Evolutionary conservation across 2,113 vertebrate species (phyloP).

Genomic region (Plectropomus leopardus): DNA sequence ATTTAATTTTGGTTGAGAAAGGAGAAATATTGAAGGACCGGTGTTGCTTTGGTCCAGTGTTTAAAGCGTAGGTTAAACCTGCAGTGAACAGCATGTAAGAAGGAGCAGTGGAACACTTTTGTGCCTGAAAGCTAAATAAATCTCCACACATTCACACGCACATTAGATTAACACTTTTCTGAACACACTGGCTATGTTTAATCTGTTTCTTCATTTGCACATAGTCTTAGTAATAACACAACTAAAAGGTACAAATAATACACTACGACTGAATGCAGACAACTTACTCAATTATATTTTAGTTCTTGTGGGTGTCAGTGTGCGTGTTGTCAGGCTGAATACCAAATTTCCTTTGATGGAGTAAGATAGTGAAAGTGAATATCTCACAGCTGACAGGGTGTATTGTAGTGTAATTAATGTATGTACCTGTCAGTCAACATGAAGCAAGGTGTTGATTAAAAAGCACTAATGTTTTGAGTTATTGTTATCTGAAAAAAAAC

Average conservation of each 20-base stretch:
- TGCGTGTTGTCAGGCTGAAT: background rate
- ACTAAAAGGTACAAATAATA: background rate
- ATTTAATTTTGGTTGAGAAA: background rate
- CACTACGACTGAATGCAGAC: background rate
- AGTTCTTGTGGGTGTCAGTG: background rate
- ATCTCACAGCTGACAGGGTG: background rate
- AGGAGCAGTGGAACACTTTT: background rate
- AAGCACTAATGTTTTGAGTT: constrained; percentile 12
- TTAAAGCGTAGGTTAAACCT: background rate
- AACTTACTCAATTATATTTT: background rate
- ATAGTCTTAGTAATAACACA: background rate
- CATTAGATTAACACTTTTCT: background rate
- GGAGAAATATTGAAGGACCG: background rate
- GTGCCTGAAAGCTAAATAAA: background rate
- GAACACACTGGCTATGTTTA: background rate
- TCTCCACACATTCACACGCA: background rate
- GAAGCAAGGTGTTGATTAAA: constrained; percentile 9
- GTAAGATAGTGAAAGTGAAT: background rate
- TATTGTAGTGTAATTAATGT: background rate
- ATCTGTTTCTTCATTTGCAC: background rate
- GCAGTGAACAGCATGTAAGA: background rate
- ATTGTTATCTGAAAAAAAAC: background rate
- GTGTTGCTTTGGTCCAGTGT: background rate
- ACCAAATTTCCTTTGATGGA: background rate
- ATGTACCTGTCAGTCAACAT: background rate